These are phyloP conservation scores for Telmatochromis sp. DNA, from an alignment of 2,113 vertebrate species.

Conservation along the genomic window DNA sequence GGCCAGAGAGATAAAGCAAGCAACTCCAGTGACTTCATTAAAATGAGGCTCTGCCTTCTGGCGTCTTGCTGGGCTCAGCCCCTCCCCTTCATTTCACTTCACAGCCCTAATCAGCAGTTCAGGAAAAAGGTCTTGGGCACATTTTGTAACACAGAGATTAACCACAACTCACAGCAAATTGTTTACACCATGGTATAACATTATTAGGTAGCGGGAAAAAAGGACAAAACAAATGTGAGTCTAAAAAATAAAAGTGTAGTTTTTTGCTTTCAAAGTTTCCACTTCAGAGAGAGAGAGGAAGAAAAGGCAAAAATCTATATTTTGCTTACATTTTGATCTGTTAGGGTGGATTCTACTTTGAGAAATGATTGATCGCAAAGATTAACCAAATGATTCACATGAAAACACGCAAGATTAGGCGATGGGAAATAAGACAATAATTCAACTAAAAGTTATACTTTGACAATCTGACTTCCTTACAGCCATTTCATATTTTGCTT, in stretches of 20 bases:
- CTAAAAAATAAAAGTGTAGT: neutral
- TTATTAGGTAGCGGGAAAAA: rapidly evolving
- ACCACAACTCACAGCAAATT: neutral
- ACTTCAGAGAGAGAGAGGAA: neutral
- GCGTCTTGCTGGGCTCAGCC: constrained; percentile 10
- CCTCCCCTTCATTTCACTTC: constrained; percentile 34
- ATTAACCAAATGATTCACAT: neutral
- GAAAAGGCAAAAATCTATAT: neutral
- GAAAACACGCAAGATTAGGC: neutral
- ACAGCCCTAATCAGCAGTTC: neutral
- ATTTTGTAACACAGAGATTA: neutral
- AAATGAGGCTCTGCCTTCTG: constrained; percentile 23
- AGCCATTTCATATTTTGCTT: neutral
- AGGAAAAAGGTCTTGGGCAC: neutral
- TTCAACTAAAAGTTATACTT: neutral
- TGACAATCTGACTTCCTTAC: neutral
- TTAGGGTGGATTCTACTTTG: neutral
- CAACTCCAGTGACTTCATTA: constrained; percentile 24
- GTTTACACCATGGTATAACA: neutral
- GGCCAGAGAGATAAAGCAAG: neutral
- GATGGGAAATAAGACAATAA: neutral
- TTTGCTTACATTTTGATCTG: neutral
- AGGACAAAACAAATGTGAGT: neutral
- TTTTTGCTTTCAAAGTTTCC: neutral
- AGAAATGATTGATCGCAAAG: neutral